Evolutionary conservation across 2,113 vertebrate genomes (phyloP), one percentile per base, ranked within the genome.

Genomic region (Thunnus thynnus): DNA sequence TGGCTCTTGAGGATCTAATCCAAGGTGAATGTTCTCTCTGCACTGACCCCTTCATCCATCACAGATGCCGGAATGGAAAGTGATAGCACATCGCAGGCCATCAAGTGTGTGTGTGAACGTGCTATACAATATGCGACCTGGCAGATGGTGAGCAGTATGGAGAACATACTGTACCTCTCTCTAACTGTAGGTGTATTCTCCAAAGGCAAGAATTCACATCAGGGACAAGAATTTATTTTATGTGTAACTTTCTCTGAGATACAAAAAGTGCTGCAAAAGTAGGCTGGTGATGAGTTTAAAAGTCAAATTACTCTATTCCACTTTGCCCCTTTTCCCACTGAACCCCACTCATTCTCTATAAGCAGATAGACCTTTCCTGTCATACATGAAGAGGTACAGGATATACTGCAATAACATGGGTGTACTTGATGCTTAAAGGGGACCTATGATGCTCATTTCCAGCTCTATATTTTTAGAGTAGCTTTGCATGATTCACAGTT

Each of bases 1-100:
- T 56, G 57, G 27, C 58, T 76, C 52, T 1, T 13, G 17, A 54
- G 44, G 48, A 82, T 80, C 54, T 80, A 56, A 91, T 82, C 47
- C 27, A 13, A 64, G 84, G 80, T 75, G 84, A 92, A 74, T 64
- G 82, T 76, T 86, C 63, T 58, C 62, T 72, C 32, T 61, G 57
- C 12, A 44, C 41, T 83, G 55, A 86, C 65, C 83, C 61, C 66
- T 70, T 78, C 80, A 78, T 81, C 64, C 56, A 81, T 85, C 80
- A 87, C 32, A 69, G 54, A 79, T 48, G 10, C 41, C 2, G 56
- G 47, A 74, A 84, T 72, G 60, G 51, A 72, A 85, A 61, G 47
- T 58, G 82, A 79, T 74, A 69, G 70, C 76, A 80, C 56, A 57
- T 61, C 2, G 41, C 82, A 86, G 75, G 56, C 58, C 48, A 48